Evolutionary conservation across 2,113 vertebrate species (phyloP).

Genomic region (Myanophis thanlyinensis): DNA sequence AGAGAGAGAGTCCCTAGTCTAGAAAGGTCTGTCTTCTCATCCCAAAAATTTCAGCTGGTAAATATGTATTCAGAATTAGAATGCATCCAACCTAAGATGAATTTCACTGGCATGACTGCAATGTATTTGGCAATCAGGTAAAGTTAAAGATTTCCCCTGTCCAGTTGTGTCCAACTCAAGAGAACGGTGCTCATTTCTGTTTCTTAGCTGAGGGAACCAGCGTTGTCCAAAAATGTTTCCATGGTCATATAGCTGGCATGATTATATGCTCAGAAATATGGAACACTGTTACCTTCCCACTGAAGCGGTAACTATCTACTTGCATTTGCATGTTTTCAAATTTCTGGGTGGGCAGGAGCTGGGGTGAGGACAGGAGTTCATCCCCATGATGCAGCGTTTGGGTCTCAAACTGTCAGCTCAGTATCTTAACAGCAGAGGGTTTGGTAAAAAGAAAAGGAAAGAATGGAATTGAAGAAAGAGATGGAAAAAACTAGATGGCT

Average conservation of each 20-base stretch:
- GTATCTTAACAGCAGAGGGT: background rate
- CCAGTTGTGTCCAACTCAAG: background rate
- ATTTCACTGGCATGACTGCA: background rate
- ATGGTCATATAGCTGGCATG: too few species aligned
- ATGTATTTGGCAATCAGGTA: background rate
- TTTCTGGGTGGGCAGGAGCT: too few species aligned
- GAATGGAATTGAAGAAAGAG: too few species aligned
- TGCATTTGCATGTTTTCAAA: background rate
- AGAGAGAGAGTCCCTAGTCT: background rate
- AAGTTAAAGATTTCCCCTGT: background rate
- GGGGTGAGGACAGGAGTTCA: too few species aligned
- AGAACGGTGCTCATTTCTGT: background rate
- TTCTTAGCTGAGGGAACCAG: background rate
- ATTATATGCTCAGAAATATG: too few species aligned
- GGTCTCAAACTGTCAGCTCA: too few species aligned
- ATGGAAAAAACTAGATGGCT: background rate
- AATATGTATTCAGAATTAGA: background rate
- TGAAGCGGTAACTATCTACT: background rate
- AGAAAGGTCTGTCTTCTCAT: background rate
- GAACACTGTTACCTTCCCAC: background rate
- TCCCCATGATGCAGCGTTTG: too few species aligned
- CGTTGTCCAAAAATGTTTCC: background rate
- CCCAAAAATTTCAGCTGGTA: background rate
- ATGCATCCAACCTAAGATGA: background rate
- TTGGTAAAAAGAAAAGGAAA: background rate